These are phyloP conservation scores for Aplocera efformata DNA, from an alignment of 2,888 invertebrate genomes.

Conservation along the genomic window DNA sequence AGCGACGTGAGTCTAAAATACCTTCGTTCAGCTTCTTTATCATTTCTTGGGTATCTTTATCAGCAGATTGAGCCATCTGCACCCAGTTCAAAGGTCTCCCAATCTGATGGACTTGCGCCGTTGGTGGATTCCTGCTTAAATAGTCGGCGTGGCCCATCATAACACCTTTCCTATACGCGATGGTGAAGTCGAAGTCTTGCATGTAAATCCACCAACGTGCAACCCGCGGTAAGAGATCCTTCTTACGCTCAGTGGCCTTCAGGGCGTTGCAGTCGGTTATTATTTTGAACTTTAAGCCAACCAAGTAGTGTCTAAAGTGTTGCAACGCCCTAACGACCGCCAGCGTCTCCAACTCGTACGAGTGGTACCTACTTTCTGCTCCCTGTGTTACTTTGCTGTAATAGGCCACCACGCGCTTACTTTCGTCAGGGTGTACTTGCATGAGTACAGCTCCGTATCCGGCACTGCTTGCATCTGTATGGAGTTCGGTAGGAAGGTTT, in stretches of 20 bases:
- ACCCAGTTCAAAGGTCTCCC: slow-evolving; percentile 22
- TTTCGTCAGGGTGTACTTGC: slow-evolving; percentile 7
- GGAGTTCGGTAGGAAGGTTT: slow-evolving; percentile 11
- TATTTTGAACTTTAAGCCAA: slow-evolving; percentile 26
- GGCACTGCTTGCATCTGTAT: slow-evolving; percentile 19
- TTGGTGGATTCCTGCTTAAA: too few species aligned
- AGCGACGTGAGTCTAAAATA: slow-evolving; percentile 23
- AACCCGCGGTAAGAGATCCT: slow-evolving; percentile 28
- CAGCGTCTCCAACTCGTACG: slow-evolving; percentile 26
- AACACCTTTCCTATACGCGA: slow-evolving; percentile 28
- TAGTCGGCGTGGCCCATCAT: neutral
- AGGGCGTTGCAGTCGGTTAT: slow-evolving; percentile 34
- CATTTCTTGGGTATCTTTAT: slow-evolving; percentile 25
- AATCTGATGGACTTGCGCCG: too few species aligned
- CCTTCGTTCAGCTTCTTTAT: slow-evolving; percentile 25
- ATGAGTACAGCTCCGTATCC: slow-evolving; percentile 22
- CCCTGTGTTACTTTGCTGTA: slow-evolving; percentile 21
- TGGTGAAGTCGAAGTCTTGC: slow-evolving; percentile 28
- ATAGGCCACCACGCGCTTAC: slow-evolving; percentile 19
- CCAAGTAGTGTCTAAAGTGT: slow-evolving; percentile 30
- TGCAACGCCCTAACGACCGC: slow-evolving; percentile 28
- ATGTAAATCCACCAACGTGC: slow-evolving; percentile 34
- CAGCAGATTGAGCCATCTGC: slow-evolving; percentile 26
- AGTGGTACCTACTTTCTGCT: slow-evolving; percentile 27
- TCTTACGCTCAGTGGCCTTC: slow-evolving; percentile 28